Percentiles rank a stretch among this genome's conserved stretches.
phyloP scores from a whole-genome alignment of 2,113 vertebrate genomes.

The Carettochelys insculpta region DNA sequence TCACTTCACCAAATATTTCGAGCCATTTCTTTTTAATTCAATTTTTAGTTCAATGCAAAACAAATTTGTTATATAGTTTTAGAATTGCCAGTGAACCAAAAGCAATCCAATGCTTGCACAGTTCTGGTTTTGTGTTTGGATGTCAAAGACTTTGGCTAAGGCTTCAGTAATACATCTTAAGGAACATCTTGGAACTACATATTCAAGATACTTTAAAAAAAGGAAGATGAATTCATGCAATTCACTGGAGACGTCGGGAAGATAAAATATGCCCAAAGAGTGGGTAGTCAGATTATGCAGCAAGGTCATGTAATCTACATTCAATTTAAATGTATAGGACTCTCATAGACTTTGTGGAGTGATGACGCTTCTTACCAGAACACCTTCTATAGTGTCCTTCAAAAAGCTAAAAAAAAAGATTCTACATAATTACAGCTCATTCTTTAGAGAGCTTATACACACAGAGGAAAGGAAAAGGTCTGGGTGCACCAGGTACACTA shows the following conservation, averaged over 20 bases:
- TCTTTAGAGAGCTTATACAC: not conserved
- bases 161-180: not conserved
- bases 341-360: not conserved
- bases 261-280: not conserved
- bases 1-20: not conserved
- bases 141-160: not conserved
- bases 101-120: not conserved
- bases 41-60: not conserved
- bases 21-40: not conserved
- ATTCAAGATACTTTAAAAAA: not conserved
- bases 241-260: not conserved
- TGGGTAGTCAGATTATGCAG: not conserved
- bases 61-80: not conserved
- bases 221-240: not conserved
- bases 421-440: not conserved
- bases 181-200: not conserved
- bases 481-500: not conserved
- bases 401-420: constrained; percentile 43
- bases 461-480: not conserved
- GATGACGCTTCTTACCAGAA: not conserved
- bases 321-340: not conserved
- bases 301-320: not conserved
- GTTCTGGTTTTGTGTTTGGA: not conserved
- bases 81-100: not conserved
- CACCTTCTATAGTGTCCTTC: not conserved